Percentiles rank a stretch among this genome's conserved stretches.
Evolutionary conservation across 2,113 vertebrate species (phyloP).

Genomic region (Labrus mixtus): DNA sequence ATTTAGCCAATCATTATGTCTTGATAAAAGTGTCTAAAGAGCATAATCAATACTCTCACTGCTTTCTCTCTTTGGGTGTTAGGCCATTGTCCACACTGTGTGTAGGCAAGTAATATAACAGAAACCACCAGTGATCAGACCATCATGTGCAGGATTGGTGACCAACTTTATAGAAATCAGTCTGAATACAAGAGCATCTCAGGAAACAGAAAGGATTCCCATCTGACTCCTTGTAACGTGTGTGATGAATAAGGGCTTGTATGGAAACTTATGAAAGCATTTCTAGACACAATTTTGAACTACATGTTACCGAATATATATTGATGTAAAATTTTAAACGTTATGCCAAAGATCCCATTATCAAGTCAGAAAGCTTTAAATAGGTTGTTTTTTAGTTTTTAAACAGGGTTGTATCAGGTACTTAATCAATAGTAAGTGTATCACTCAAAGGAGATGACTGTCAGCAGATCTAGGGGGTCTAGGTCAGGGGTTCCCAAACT

Average conservation of each 20-base stretch:
- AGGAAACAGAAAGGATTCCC: slow-evolving; percentile 19
- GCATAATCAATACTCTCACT: slow-evolving; percentile 16
- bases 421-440: too few species aligned
- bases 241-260: neutral
- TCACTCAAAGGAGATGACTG: too few species aligned
- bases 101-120: slow-evolving; percentile 28
- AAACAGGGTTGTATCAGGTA: too few species aligned
- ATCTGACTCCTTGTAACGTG: slow-evolving; percentile 14
- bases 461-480: too few species aligned
- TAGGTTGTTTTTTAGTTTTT: too few species aligned
- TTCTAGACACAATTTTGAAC: slow-evolving; percentile 16
- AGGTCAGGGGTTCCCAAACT: too few species aligned
- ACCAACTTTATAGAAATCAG: slow-evolving; percentile 35
- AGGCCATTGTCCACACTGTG: slow-evolving; percentile 45
- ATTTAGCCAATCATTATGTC: neutral
- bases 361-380: neutral
- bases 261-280: slow-evolving; percentile 7
- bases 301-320: neutral
- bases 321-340: slow-evolving; percentile 6
- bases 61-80: slow-evolving; percentile 65
- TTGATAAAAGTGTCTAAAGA: neutral
- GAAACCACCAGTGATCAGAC: slow-evolving; percentile 50
- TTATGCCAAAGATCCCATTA: neutral
- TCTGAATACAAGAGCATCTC: slow-evolving; percentile 33
- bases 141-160: slow-evolving; percentile 46